Conservation (phyloP, 2,113 vertebrate species). For the Reinhardtius hippoglossoides region DNA sequence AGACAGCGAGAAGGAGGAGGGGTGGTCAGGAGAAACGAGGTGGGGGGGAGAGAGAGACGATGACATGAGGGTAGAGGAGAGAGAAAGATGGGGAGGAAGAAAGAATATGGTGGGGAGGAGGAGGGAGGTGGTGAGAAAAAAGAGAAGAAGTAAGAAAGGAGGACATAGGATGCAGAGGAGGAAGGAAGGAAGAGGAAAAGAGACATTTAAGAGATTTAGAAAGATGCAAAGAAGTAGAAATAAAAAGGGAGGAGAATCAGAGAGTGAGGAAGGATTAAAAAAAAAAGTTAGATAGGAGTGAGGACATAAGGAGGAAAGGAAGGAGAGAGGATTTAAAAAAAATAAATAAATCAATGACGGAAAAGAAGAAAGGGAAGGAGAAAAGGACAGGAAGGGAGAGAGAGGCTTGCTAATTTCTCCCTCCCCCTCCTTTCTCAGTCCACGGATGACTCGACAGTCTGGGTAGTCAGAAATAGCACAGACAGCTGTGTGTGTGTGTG, state of each 20-base stretch:
- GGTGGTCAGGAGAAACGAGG: background rate
- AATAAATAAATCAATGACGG: background rate
- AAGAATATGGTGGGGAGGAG: background rate
- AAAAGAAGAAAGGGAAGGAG: background rate
- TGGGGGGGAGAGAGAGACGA: background rate
- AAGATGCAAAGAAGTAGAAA: background rate
- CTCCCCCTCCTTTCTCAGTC: slow-evolving; percentile 33
- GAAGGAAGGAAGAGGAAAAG: background rate
- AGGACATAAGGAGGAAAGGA: background rate
- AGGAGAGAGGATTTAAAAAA: background rate
- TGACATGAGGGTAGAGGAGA: background rate
- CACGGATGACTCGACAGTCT: slow-evolving; percentile 76
- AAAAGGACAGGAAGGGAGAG: slow-evolving; percentile 2
- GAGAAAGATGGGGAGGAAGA: background rate
- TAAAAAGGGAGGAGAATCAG: background rate
- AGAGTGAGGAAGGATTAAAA: background rate
- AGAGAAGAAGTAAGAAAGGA: background rate
- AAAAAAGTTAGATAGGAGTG: background rate
- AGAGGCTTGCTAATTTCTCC: slow-evolving; percentile 31
- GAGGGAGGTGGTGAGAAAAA: background rate
- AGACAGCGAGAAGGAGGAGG: background rate
- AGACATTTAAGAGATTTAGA: background rate
- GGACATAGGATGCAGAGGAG: background rate
- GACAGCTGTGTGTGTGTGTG: slow-evolving; percentile 65
- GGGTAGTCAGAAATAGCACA: slow-evolving; percentile 71